Evolutionary conservation across 2,113 vertebrate genomes (phyloP), one percentile per base, ranked within the genome.

Genomic region (Circaetus cinerascens): DNA sequence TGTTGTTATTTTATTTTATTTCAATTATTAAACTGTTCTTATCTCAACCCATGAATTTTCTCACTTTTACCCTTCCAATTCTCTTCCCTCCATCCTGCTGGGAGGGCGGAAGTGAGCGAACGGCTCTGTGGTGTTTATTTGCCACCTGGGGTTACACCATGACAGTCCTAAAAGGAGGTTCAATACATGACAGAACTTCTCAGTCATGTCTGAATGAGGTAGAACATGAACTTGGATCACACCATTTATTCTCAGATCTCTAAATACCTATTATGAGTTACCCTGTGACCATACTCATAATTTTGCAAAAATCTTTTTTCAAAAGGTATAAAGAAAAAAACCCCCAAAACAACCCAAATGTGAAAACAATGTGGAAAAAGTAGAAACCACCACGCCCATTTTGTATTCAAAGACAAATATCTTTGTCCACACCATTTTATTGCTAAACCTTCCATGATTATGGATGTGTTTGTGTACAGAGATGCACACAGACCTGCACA

Each of bases 301-400:
- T 11, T 79, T 77, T 73, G 8, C 11, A 63, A 56, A 51, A 15
- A 25, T 9, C 1, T 41, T 41, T 57, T 83, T 87, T 27, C 4
- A 21, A 43, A 73, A 80, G 4, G 46, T 30, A 13, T 2, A 72
- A 34, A 27, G 5, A 3, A 55, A 72, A 72, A 73, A 43, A 67
- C 20, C 0, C 0, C 6, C 2, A 7, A 60, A 48, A 4, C 3
- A 41, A 8, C 3, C 5, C 1, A 64, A 64, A 64, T 36, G 13
- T 69, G 17, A 22, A 56, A 75, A 36, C 7, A 40, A 36, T 8
- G 8, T 29, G 25, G 8, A 27, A 64, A 83, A 73, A 74, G 1
- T 7, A 20, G 53, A 26, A 56, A 66, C 27, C 51, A 27, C 51
- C 27, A 46, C 1, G 0, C 2, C 12, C 6, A 50, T 40, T 83